Base-by-base conservation (phyloP, 2,113 vertebrate species). In the Fregata magnificens region DNA sequence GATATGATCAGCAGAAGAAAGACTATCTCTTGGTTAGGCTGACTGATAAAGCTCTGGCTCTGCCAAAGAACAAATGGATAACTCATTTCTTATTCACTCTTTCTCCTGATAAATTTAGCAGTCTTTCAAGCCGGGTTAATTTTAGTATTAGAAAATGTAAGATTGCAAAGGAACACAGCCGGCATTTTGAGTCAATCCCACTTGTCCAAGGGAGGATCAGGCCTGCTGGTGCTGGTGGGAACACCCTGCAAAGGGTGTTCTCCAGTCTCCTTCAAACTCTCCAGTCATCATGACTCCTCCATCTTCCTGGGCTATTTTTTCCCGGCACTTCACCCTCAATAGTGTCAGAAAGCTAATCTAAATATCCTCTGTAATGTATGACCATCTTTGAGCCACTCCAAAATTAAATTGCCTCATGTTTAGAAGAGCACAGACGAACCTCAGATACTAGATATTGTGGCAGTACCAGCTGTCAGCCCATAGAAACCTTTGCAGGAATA, bases 381-480 rank as follows among this genome's bases (percentile, higher is more conserved):
- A 90, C 49, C 71, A 34, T 69, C 62, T 82, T 77, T 31, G 50
- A 91, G 21, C 58, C 72, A 32, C 80, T 82, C 77, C 87, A 93
- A 81, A 97, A 86, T 80, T 63, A 81, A 96, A 78, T 65, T 29
- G 19, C 85, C 84, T 97, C 93, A 53, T 94, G 94, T 97, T 97
- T 94, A 62, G 97, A 94, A 82, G 93, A 95, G 84, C 93, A 95
- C 32, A 17, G 87, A 96, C 31, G 38, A 96, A 93, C 72, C 38
- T 95, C 87, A 71, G 76, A 81, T 97, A 95, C 94, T 96, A 80
- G 40, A 85, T 91, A 82, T 90, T 55, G 47, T 26, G 56, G 55
- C 74, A 86, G 84, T 32, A 94, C 74, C 93, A 96, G 79, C 89
- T 88, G 78, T 45, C 95, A 92, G 85, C 67, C 67, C 66, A 83